Conservation (phyloP, 2,113 vertebrate genomes). For the Panurus biarmicus region DNA sequence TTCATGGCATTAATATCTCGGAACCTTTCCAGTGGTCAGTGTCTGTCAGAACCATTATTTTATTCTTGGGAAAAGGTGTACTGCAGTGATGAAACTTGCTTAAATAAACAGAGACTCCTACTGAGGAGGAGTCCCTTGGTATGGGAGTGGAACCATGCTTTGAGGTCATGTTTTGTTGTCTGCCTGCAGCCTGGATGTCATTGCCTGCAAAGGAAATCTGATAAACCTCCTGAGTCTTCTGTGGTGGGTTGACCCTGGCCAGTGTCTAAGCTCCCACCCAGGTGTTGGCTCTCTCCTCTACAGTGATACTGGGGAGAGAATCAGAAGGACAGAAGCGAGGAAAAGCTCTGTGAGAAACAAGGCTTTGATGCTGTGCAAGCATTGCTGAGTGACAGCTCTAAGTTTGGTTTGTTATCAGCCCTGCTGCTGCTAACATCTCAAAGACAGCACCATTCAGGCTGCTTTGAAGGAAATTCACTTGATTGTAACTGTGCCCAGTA, state of each 20-base stretch:
- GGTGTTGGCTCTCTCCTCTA: not conserved
- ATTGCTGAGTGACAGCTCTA: not conserved
- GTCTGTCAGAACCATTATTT: not conserved
- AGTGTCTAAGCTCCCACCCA: not conserved
- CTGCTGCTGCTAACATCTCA: not conserved
- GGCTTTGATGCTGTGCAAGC: not conserved
- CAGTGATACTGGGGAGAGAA: fast-evolving
- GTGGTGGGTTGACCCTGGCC: not conserved
- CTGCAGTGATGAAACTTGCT: not conserved
- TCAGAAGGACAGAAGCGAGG: not conserved
- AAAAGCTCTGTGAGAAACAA: not conserved
- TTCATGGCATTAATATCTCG: not conserved
- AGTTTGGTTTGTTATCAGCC: not conserved
- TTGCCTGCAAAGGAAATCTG: not conserved
- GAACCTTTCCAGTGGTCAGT: not conserved
- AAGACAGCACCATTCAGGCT: not conserved
- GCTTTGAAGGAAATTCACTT: not conserved
- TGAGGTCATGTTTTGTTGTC: not conserved
- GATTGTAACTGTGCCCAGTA: not conserved
- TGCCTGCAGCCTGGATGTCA: not conserved
- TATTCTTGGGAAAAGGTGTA: not conserved
- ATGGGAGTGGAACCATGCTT: not conserved
- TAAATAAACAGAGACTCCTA: not conserved
- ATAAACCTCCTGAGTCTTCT: not conserved
- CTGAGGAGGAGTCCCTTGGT: not conserved